Percentiles rank a stretch among this genome's conserved stretches.
Conservation (phyloP, 2,888 invertebrate species). For the Cheilosia impressa region DNA sequence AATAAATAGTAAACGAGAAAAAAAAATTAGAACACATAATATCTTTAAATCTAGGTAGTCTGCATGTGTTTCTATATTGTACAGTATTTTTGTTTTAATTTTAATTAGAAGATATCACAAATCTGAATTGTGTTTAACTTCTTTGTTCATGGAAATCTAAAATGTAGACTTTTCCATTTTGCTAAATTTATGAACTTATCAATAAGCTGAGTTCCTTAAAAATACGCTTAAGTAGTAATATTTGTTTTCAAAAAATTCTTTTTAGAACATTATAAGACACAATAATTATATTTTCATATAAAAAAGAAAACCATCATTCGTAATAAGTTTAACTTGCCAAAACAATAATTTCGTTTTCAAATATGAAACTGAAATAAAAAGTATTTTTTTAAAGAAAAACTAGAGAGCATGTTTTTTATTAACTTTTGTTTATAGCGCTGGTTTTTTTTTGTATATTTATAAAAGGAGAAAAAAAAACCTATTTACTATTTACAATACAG, state of each 20-base stretch:
- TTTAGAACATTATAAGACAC: constrained; percentile 42
- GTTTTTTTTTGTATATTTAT: background rate
- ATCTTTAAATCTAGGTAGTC: constrained; percentile 12
- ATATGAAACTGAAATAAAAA: background rate
- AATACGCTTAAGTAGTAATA: constrained; percentile 11
- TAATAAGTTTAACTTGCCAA: constrained; percentile 29
- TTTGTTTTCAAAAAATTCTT: constrained; percentile 13
- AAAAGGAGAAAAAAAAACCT: background rate
- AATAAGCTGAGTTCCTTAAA: constrained; percentile 16
- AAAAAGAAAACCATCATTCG: constrained; percentile 12
- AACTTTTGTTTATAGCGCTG: background rate
- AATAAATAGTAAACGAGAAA: constrained; percentile 38
- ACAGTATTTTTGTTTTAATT: constrained; percentile 1
- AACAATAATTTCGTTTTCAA: background rate
- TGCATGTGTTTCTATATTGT: background rate
- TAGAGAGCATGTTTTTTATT: constrained; percentile 25
- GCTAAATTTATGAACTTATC: constrained; percentile 1
- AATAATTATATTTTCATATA: constrained; percentile 33
- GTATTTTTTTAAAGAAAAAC: background rate
- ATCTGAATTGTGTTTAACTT: constrained; percentile 48
- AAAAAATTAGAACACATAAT: background rate
- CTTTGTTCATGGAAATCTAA: constrained; percentile 17
- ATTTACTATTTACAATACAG: constrained; percentile 31
- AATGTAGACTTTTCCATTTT: background rate
- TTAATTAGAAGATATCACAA: constrained; percentile 62